Conservation (phyloP, 2,797 vertebrate genomes). For the Betta splendens region DNA sequence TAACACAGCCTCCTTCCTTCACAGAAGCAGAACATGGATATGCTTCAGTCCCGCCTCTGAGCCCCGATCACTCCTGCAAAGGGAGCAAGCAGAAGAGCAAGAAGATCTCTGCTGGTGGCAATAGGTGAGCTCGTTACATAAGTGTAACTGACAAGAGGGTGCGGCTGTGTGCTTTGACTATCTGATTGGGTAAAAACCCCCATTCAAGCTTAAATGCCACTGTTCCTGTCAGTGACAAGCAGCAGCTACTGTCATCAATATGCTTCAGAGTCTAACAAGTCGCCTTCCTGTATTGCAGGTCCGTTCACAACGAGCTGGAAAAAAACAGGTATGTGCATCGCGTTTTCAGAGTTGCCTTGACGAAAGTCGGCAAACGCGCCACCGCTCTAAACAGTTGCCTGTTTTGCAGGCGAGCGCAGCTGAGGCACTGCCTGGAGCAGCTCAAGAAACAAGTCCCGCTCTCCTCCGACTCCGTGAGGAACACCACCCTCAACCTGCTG, state of each 20-base stretch:
- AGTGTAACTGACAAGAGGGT: constrained; percentile 45
- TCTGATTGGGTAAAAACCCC: constrained; percentile 21
- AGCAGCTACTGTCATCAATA: not conserved
- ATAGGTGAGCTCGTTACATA: constrained; percentile 78
- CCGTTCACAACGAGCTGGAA: constrained; percentile 95
- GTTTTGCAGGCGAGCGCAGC: constrained; percentile 88
- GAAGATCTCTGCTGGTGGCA: constrained; percentile 78
- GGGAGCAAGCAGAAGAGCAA: constrained; percentile 82
- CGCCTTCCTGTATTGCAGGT: constrained; percentile 76
- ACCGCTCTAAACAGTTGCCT: not conserved
- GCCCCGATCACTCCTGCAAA: constrained; percentile 71
- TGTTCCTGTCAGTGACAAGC: not conserved
- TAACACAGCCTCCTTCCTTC: not conserved
- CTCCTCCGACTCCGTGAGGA: constrained; percentile 83
- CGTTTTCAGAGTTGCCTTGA: not conserved
- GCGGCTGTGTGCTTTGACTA: constrained; percentile 30
- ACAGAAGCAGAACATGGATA: constrained; percentile 94
- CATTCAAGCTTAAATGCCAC: not conserved
- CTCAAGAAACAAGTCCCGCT: constrained; percentile 92
- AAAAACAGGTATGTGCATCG: constrained; percentile 87
- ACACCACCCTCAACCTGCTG: constrained; percentile 92
- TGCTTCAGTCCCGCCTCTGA: constrained; percentile 85
- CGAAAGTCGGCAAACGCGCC: not conserved
- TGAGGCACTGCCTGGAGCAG: constrained; percentile 89
- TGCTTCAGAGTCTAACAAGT: not conserved